Conservation (phyloP, 1,140 invertebrate species). For the Drosophila mayri region DNA sequence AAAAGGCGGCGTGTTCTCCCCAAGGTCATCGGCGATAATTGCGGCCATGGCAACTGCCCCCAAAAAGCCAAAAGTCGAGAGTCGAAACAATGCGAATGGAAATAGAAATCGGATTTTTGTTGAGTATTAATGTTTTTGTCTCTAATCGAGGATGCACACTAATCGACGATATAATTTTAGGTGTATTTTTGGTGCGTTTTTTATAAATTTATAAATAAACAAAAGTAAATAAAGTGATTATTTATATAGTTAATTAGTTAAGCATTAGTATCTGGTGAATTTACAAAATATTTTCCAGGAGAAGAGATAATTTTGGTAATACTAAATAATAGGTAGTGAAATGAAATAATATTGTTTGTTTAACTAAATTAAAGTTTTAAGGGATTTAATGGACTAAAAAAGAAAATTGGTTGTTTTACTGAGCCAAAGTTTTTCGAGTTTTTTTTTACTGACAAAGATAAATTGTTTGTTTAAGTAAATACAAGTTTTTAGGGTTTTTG, state of each 20-base stretch:
- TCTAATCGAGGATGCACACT: constrained; percentile 13
- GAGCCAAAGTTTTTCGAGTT: too few species aligned
- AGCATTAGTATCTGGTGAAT: too few species aligned
- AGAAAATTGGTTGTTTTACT: background rate
- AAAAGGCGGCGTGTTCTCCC: constrained; percentile 50
- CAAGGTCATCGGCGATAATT: constrained; percentile 74
- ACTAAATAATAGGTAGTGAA: too few species aligned
- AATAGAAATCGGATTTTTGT: constrained; percentile 9
- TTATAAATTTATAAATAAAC: constrained; percentile 5
- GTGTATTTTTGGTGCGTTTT: background rate
- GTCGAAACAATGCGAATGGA: constrained; percentile 34
- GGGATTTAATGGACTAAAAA: too few species aligned
- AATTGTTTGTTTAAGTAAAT: too few species aligned
- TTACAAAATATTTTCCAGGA: background rate
- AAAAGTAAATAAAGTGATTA: background rate
- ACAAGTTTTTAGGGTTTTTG: too few species aligned
- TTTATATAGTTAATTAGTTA: background rate
- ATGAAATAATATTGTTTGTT: too few species aligned
- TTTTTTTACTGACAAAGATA: too few species aligned
- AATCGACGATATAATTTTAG: constrained; percentile 7
- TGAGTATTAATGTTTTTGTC: constrained; percentile 6
- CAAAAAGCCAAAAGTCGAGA: constrained; percentile 33
- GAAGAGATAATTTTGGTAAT: too few species aligned
- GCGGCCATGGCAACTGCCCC: constrained; percentile 36
- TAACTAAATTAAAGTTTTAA: too few species aligned